Base-by-base conservation (phyloP, 1,140 invertebrate species). In the Linepithema humile region DNA sequence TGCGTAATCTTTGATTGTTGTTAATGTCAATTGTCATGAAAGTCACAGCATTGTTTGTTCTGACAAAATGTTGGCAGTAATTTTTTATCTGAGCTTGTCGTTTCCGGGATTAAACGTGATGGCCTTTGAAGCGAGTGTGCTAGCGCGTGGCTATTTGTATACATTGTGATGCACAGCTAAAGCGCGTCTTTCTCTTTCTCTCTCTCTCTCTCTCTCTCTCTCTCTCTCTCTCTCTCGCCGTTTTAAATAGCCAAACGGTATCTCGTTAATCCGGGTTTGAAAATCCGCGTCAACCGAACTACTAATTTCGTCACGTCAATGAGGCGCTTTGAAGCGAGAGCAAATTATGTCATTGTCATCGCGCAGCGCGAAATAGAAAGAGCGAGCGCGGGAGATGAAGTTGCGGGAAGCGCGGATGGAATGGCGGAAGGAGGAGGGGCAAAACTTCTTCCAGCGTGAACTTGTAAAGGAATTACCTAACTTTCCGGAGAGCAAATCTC, bases 401-500 rank as follows among this genome's bases (percentile, higher is more conserved):
- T 26, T 9, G 45, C 15, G 35, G 20, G 4, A n/a, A 38, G 32
- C n/a, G 29, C 15, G 50, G 20, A 29, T 20, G 65, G 32, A n/a
- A 23, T 10, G 26, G 29, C 45, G 12, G 23, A 12, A 9, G 32
- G 26, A 35, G 5, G 59, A 5, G 17, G 35, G 23, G 17, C n/a
- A n/a, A 80, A 80, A 80, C 75, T 80, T 80, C 75, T 80, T 69
- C 48, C 35, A 40, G 64, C 35, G 38, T 38, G 72, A 65, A 78
- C 72, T 85, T 85, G 60, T 75, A 74, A 88, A 86, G 80, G 80
- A 72, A 89, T 88, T 88, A 88, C 9, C 84, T 20, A 74, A 89
- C 78, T 83, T 86, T 60, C 57, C 43, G 32, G 73, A 50, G 50
- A 69, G 69, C 73, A 70, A 80, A 65, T 88, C 86, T 85, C 40